A percentile compares a stretch with the other conserved stretches of the same genome.
Evolutionary conservation across 2,888 invertebrate species (phyloP).

Genomic region (Mycogona germanica): DNA sequence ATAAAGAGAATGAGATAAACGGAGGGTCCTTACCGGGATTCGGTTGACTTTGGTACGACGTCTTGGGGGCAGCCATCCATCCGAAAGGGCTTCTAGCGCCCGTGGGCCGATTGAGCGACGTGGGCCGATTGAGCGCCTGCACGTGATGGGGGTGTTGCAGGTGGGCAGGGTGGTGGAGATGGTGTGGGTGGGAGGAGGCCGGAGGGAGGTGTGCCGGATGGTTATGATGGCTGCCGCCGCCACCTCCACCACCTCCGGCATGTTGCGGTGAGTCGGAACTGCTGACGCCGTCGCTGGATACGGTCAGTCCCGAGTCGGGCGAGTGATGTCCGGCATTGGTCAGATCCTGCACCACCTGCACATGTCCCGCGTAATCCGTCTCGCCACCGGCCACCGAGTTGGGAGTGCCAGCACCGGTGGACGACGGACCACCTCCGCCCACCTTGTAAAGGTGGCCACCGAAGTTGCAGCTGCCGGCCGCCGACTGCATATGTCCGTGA

Average conservation of each 20-base stretch:
- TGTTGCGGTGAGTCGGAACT: conserved; percentile 38
- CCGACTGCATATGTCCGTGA: background rate
- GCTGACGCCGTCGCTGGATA: conserved; percentile 41
- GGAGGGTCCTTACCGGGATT: too few relatives aligned
- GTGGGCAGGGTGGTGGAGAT: conserved; percentile 38
- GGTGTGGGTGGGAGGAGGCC: conserved; percentile 27
- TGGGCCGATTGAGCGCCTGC: conserved; percentile 40
- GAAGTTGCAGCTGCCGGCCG: conserved; percentile 2
- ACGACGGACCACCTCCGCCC: background rate
- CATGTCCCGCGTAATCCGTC: conserved; percentile 11
- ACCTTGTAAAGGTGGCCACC: background rate
- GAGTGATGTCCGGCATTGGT: conserved; percentile 19
- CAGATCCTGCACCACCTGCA: conserved; percentile 16
- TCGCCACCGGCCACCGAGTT: background rate
- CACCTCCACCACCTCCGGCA: background rate
- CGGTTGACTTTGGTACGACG: too few relatives aligned
- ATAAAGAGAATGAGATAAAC: too few relatives aligned
- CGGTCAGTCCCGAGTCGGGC: conserved; percentile 37
- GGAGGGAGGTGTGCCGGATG: conserved; percentile 42
- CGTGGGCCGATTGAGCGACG: conserved; percentile 46
- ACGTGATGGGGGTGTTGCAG: conserved; percentile 29
- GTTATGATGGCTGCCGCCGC: conserved; percentile 21
- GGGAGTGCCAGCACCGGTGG: background rate
- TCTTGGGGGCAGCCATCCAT: too few relatives aligned
- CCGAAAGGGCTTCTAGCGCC: conserved; percentile 71